phyloP scores from a whole-genome alignment of 2,888 invertebrate species.

The Cynaeus angustus region DNA sequence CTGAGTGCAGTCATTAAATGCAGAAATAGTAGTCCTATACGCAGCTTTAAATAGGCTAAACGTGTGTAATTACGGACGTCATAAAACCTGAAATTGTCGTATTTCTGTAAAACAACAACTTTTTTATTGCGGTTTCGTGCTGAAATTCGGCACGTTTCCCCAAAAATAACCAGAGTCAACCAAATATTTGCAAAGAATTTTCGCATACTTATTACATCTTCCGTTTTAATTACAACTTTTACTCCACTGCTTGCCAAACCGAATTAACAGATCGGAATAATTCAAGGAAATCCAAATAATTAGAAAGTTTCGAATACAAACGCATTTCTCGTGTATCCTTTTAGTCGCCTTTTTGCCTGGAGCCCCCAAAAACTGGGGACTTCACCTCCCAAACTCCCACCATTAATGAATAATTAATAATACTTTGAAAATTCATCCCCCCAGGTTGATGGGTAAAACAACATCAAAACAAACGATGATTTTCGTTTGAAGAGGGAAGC shows the following conservation, averaged over 20 bases:
- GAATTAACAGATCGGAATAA: slow-evolving; percentile 22
- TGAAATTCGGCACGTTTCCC: slow-evolving; percentile 12
- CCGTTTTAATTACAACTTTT: slow-evolving; percentile 22
- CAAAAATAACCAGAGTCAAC: slow-evolving; percentile 13
- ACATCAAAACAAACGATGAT: slow-evolving; percentile 24
- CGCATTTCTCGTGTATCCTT: slow-evolving; percentile 15
- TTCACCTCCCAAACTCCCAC: not conserved
- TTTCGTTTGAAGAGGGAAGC: not conserved
- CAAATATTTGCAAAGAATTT: slow-evolving; percentile 36
- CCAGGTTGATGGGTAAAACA: slow-evolving; percentile 15
- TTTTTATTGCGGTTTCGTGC: slow-evolving; percentile 31
- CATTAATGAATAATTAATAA: slow-evolving; percentile 36
- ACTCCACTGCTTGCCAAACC: not conserved
- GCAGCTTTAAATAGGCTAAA: slow-evolving; percentile 15
- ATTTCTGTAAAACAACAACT: slow-evolving; percentile 22
- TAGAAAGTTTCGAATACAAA: slow-evolving; percentile 6
- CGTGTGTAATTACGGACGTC: slow-evolving; percentile 27
- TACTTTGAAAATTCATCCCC: slow-evolving; percentile 1
- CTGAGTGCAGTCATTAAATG: not conserved
- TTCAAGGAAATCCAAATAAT: slow-evolving; percentile 13
- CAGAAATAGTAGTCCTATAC: not conserved
- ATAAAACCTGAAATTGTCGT: slow-evolving; percentile 20
- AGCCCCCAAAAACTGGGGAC: not conserved
- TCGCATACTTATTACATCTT: slow-evolving; percentile 13
- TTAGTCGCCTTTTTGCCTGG: slow-evolving; percentile 13